A percentile compares a stretch with the other conserved stretches of the same genome.
These are phyloP conservation scores for Drosophila sechellia DNA, from an alignment of 1,140 invertebrate species.

Conservation along the genomic window DNA sequence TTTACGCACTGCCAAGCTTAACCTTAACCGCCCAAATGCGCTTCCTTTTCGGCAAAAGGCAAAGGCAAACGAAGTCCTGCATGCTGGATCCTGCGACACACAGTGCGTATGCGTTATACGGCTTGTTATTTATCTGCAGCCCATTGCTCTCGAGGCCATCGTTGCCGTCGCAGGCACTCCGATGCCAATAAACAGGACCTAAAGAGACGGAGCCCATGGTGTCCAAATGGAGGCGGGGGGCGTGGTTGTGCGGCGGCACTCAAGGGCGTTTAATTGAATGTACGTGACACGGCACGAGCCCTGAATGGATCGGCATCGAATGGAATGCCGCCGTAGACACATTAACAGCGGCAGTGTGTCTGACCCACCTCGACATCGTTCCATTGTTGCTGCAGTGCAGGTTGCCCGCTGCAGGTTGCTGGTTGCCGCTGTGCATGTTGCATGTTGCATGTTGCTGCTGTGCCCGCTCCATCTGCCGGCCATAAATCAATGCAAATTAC, in stretches of 20 bases:
- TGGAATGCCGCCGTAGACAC: constrained; percentile 67
- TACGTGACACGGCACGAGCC: constrained; percentile 61
- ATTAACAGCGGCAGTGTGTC: constrained; percentile 67
- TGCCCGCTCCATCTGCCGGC: constrained; percentile 23
- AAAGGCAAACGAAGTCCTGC: constrained; percentile 21
- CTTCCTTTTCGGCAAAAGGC: constrained; percentile 60
- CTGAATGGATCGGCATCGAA: constrained; percentile 44
- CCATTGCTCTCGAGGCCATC: constrained; percentile 58
- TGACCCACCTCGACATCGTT: constrained; percentile 73
- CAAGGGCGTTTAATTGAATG: constrained; percentile 83
- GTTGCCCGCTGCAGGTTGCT: constrained; percentile 27
- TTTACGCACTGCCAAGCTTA: background rate
- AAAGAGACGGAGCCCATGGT: constrained; percentile 10
- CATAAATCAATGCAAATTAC: constrained; percentile 81
- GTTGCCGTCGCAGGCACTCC: constrained; percentile 22
- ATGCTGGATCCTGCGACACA: constrained; percentile 40
- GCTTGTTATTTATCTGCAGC: constrained; percentile 81
- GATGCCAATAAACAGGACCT: constrained; percentile 69
- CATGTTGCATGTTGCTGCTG: constrained; percentile 18
- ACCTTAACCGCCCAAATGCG: constrained; percentile 30
- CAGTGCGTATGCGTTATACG: constrained; percentile 78
- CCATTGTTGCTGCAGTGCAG: constrained; percentile 40
- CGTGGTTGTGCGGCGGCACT: constrained; percentile 56
- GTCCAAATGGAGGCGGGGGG: constrained; percentile 12
- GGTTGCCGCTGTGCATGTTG: constrained; percentile 16